A percentile compares a stretch with the other conserved stretches of the same genome.
phyloP scores from a whole-genome alignment of 2,888 invertebrate genomes.

The Apeira syringaria region DNA sequence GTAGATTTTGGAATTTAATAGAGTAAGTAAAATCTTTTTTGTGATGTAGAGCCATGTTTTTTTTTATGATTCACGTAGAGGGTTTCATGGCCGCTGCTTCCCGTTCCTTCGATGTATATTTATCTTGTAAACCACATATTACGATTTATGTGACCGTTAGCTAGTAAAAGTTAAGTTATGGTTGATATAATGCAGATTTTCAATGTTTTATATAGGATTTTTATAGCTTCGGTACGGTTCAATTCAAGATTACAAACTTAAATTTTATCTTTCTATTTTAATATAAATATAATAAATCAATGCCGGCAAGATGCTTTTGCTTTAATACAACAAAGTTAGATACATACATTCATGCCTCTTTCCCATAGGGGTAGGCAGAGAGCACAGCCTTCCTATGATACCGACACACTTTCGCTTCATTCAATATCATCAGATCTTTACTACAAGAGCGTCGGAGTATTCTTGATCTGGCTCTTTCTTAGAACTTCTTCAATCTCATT shows the following conservation, averaged over 20 bases:
- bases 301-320: too few species aligned
- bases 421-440: too few species aligned
- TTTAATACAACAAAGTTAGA: too few species aligned
- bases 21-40: constrained; percentile 32
- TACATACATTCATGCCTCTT: too few species aligned
- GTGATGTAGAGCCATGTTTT: constrained; percentile 46
- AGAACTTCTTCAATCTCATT: too few species aligned
- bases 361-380: too few species aligned
- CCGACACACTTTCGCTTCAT: too few species aligned
- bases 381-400: too few species aligned
- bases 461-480: too few species aligned
- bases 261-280: too few species aligned
- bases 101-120: constrained; percentile 44
- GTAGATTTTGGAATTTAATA: constrained; percentile 27
- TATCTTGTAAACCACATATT: constrained; percentile 61
- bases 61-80: constrained; percentile 57
- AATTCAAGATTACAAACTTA: constrained; percentile 1
- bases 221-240: constrained; percentile 24
- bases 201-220: constrained; percentile 41
- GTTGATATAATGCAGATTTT: constrained; percentile 54
- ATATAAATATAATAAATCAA: too few species aligned
- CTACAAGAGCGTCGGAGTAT: too few species aligned
- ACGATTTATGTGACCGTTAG: constrained; percentile 56
- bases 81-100: constrained; percentile 35
- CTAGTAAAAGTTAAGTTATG: constrained; percentile 56